Evolutionary conservation across 2,113 vertebrate genomes (phyloP), one percentile per base, ranked within the genome.

Genomic region (Semnopithecus entellus): DNA sequence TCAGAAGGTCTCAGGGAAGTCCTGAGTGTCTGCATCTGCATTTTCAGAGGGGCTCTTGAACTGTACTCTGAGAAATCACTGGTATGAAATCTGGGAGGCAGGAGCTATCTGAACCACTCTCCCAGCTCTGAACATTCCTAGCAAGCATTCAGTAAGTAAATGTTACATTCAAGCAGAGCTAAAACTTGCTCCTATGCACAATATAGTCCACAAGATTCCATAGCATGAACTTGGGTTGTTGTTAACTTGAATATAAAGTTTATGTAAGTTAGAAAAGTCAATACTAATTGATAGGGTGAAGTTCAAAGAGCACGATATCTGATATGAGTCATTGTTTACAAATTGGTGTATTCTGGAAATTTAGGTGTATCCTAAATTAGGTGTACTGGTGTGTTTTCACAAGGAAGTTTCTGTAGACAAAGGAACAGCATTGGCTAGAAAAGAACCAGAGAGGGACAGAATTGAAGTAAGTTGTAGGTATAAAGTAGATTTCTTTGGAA

Each of bases 261-360:
- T 82, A 9, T 96, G 3, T n/a, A 78, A 68, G 32, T 89, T 87
- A 81, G 59, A 84, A 70, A 97, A 94, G 40, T 84, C 70, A 72
- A 0, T 82, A 59, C 68, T 85, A 52, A 80, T 55, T 95, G 38
- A 18, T 83, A 79, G 40, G 14, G 10, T 50, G 27, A 86, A 83
- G 12, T 83, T 72, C 23, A 85, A 70, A 96, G 57, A 57, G 81
- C 12, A 80, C 48, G 10, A 27, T 84, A 61, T 84, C 27, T 96
- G 30, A 79, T 85, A 55, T 80, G 40, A 73, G 85, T 88, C 32
- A 45, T 35, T 73, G 59, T 59, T 70, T 72, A 32, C 16, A 13
- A 79, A 70, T 88, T 66, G 52, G 8, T 57, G 2, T 88, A 27
- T 88, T 96, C 52, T 84, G 59, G 52, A 73, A 93, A 94, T 75